Conservation (phyloP, 2,113 vertebrate genomes). For the Perca fluviatilis region DNA sequence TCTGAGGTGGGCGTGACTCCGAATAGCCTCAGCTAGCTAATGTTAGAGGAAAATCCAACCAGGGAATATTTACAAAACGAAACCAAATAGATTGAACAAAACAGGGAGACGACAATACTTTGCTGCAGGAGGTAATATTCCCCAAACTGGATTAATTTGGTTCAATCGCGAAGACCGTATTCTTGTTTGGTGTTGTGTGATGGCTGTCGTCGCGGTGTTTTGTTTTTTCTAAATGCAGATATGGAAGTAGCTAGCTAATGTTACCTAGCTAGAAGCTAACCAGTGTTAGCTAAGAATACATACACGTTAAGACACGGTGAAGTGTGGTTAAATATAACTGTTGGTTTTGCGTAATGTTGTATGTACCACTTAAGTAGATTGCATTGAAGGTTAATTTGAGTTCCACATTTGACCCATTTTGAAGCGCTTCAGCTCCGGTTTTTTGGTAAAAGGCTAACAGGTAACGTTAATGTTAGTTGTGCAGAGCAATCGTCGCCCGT, state of each 20-base stretch:
- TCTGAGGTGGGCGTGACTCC: conserved; percentile 63
- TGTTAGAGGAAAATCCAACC: conserved; percentile 76
- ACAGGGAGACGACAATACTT: conserved; percentile 19
- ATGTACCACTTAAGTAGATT: accelerated
- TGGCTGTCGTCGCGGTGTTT: conserved; percentile 69
- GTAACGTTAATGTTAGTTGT: conserved; percentile 34
- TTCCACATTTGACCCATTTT: background rate
- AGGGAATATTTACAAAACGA: conserved; percentile 61
- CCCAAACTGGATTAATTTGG: accelerated
- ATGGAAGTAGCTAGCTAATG: conserved; percentile 58
- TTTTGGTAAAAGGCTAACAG: conserved; percentile 49
- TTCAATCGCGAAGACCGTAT: accelerated
- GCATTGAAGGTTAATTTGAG: background rate
- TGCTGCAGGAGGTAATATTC: conserved; percentile 80
- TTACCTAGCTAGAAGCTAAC: conserved; percentile 55
- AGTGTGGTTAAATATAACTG: background rate
- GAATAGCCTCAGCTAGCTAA: conserved; percentile 55
- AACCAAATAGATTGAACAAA: conserved; percentile 53
- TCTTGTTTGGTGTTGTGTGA: conserved; percentile 16
- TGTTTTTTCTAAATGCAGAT: conserved; percentile 73
- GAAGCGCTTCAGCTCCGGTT: background rate
- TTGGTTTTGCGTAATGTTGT: too few species aligned
- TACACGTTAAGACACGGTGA: background rate
- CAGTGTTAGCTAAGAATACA: conserved; percentile 31
- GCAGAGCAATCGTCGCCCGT: conserved; percentile 15